A percentile compares a stretch with the other conserved stretches of the same genome.
phyloP scores from a whole-genome alignment of 2,888 invertebrate genomes.

The Aleiodes testaceus region DNA sequence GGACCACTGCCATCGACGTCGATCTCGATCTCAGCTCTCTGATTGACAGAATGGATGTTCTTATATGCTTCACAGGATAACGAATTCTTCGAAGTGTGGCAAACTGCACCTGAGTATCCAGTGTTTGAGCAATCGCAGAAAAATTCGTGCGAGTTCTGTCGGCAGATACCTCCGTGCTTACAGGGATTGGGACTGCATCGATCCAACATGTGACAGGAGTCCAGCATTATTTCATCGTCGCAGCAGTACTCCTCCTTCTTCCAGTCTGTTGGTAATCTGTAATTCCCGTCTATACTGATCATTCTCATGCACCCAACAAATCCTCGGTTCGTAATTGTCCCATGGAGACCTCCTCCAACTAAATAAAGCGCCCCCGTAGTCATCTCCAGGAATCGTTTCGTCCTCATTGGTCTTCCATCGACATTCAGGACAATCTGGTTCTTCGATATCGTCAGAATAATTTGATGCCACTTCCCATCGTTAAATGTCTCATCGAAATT shows the following conservation, averaged over 20 bases:
- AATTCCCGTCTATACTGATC: conserved; percentile 92
- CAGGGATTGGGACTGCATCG: conserved; percentile 98
- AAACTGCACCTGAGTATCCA: conserved; percentile 96
- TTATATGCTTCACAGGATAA: conserved; percentile 91
- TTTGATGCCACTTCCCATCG: conserved; percentile 95
- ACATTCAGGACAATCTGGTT: conserved; percentile 86
- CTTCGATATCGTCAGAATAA: conserved; percentile 82
- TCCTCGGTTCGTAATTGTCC: conserved; percentile 76
- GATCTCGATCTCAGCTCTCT: conserved; percentile 84
- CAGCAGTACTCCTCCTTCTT: conserved; percentile 87
- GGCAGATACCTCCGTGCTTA: conserved; percentile 90
- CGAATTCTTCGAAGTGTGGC: conserved; percentile 91
- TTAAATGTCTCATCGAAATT: conserved; percentile 90
- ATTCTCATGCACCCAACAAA: conserved; percentile 97
- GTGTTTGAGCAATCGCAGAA: conserved; percentile 90
- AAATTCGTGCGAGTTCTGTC: conserved; percentile 91
- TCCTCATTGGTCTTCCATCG: conserved; percentile 89
- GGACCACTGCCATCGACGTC: conserved; percentile 98
- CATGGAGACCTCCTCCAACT: conserved; percentile 76
- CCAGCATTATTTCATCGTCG: conserved; percentile 86
- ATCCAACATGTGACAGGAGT: conserved; percentile 93
- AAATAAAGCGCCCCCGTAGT: conserved; percentile 81
- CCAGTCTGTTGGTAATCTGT: conserved; percentile 89
- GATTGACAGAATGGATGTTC: conserved; percentile 84
- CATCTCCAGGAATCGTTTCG: conserved; percentile 82